Evolutionary conservation across 2,113 vertebrate species (phyloP), one percentile per base, ranked within the genome.

Genomic region (Melierax canorus): DNA sequence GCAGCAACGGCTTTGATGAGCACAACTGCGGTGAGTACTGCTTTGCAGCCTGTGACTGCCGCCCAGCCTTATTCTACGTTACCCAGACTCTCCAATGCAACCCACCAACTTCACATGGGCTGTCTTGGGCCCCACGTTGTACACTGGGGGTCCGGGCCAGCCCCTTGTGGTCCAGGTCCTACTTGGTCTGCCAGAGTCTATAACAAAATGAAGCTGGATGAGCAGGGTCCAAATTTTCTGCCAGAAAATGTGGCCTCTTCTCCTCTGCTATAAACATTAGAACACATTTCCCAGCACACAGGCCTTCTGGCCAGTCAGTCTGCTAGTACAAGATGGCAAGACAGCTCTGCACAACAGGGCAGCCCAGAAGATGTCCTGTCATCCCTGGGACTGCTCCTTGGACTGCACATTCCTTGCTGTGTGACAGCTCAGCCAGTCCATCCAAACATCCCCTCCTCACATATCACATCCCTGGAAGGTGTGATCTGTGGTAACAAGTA

Each of bases 1-100:
- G 99, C 95, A 96, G 96, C 84, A 98, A 99, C 4, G 96, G 98
- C 75, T 97, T 96, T 0, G 99, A 99, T 1, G 99, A 99, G 94
- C 95, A 11, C 53, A 98, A 98, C 96, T 99, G 99, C 2, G 94
- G 99, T 99, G 68, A 93, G 98, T 96, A 8, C 18, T 19, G 20
- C n/a, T 67, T 4, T 43, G n/a, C 21, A 86, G 55, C 45, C 73
- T 3, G 0, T 3, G 11, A 17, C 41, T 23, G 81, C 77, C 32
- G 20, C 53, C 24, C 50, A 69, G 51, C 46, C n/a, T 5, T 5
- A 9, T 7, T 36, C 59, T 19, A 1, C 59, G 3, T 16, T 7
- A 19, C 46, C 59, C 22, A 4, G 10, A 8, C 23, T 19, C 64
- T 20, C 24, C 66, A 46, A 21, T 8, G 50, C 48, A 15, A 69